phyloP scores from a whole-genome alignment of 2,888 invertebrate genomes.

The Kuschelorhynchus macadamiae region DNA sequence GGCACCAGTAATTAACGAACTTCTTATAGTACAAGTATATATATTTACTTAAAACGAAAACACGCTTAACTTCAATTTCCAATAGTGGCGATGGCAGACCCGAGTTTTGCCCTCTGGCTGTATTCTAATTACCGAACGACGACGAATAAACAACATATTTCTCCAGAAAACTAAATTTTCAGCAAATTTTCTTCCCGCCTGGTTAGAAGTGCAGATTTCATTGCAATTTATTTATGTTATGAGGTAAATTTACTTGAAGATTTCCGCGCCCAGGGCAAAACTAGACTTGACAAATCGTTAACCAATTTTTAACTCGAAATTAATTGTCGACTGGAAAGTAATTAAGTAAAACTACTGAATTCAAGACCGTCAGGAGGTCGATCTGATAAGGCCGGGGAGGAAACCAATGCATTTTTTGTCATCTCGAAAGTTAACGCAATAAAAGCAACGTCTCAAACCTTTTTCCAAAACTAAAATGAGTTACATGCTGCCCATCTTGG shows the following conservation, averaged over 20 bases:
- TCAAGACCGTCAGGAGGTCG: too few relatives aligned
- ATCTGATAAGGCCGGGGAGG: too few relatives aligned
- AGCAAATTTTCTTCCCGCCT: constrained; percentile 60
- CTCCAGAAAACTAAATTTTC: constrained; percentile 58
- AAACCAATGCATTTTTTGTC: too few relatives aligned
- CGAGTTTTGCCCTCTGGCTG: constrained; percentile 60
- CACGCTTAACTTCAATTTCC: constrained; percentile 53
- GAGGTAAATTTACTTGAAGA: constrained; percentile 53
- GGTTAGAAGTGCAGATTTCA: constrained; percentile 64
- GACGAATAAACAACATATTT: constrained; percentile 65
- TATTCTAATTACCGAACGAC: constrained; percentile 63
- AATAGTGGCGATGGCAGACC: constrained; percentile 55
- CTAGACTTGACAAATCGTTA: constrained; percentile 32
- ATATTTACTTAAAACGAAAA: constrained; percentile 62
- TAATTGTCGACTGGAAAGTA: too few relatives aligned
- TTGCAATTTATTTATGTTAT: constrained; percentile 61
- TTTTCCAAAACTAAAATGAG: too few relatives aligned
- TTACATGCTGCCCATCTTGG: too few relatives aligned
- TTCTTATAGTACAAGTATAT: too few relatives aligned
- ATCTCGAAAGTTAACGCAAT: too few relatives aligned
- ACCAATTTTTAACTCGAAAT: constrained; percentile 6
- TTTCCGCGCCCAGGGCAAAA: constrained; percentile 33
- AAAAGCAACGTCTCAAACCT: too few relatives aligned
- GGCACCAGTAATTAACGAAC: constrained; percentile 38
- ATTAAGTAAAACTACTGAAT: too few relatives aligned